Conservation (phyloP, 2,888 invertebrate genomes). For the Sisyra nigra region DNA sequence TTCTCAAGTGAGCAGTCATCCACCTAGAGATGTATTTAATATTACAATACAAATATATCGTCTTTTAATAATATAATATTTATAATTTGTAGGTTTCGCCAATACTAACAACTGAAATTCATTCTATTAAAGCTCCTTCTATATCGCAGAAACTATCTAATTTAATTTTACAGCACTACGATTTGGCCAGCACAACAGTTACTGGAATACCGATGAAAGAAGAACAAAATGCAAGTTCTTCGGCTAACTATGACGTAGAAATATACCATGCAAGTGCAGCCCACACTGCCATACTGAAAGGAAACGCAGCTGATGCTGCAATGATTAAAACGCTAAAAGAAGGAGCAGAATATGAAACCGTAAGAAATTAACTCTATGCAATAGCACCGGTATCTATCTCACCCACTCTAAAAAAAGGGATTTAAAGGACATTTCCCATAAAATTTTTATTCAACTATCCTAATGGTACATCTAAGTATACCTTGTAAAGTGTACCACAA, state of each 20-base stretch:
- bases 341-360: slow-evolving; percentile 62
- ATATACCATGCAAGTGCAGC: slow-evolving; percentile 80
- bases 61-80: slow-evolving; percentile 5
- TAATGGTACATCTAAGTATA: no score
- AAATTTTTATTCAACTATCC: no score
- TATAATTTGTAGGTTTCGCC: slow-evolving; percentile 49
- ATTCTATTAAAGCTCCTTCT: slow-evolving; percentile 58
- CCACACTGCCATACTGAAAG: slow-evolving; percentile 62
- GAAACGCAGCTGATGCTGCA: slow-evolving; percentile 43
- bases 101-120: slow-evolving; percentile 61
- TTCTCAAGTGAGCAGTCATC: slow-evolving; percentile 57
- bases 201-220: slow-evolving; percentile 99
- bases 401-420: no score
- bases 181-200: slow-evolving; percentile 88
- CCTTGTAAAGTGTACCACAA: no score
- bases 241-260: slow-evolving; percentile 97
- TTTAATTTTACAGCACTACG: slow-evolving; percentile 70
- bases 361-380: slow-evolving; percentile 18
- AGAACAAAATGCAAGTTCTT: slow-evolving; percentile 94
- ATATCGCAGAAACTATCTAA: slow-evolving; percentile 60
- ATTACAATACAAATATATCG: not conserved
- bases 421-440: no score
- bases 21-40: slow-evolving; percentile 41
- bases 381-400: no score
- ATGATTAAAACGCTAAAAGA: slow-evolving; percentile 50